Conservation (phyloP, 2,113 vertebrate genomes). For the Plecotus auritus region DNA sequence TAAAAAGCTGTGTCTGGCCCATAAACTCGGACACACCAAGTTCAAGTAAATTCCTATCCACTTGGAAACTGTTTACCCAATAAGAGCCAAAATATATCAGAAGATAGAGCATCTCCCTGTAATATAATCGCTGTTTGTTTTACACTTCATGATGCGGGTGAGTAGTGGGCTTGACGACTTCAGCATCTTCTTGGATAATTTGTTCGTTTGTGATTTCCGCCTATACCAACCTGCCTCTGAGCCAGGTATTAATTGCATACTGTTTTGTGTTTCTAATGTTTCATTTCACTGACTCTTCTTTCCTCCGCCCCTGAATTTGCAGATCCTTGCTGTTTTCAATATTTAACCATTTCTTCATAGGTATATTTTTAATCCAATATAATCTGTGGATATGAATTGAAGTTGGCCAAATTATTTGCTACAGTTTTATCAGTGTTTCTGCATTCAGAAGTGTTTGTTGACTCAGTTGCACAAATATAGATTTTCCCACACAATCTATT, state of each 20-base stretch:
- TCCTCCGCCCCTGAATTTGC: neutral
- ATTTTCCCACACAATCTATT: constrained; percentile 83
- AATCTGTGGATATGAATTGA: constrained; percentile 52
- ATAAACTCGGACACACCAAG: neutral
- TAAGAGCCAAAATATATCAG: neutral
- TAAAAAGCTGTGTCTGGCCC: neutral
- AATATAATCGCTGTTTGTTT: constrained; percentile 48
- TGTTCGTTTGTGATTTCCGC: neutral
- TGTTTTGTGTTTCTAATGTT: constrained; percentile 53
- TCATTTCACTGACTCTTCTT: constrained; percentile 64
- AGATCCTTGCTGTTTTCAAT: constrained; percentile 53
- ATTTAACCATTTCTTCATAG: constrained; percentile 72
- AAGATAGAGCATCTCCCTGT: neutral
- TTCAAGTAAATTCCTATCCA: constrained; percentile 35
- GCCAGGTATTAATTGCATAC: constrained; percentile 54
- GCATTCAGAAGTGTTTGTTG: constrained; percentile 76
- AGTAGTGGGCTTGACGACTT: constrained; percentile 7
- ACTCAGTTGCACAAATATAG: constrained; percentile 76
- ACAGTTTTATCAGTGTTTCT: constrained; percentile 67
- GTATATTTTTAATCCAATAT: constrained; percentile 56
- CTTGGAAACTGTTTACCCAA: constrained; percentile 16
- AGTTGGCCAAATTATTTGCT: constrained; percentile 68
- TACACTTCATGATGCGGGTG: constrained; percentile 19
- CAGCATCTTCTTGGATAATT: constrained; percentile 37
- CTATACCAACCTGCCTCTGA: constrained; percentile 6